Base-by-base conservation (phyloP, 1,140 invertebrate species). In the Heterodera schachtii region DNA sequence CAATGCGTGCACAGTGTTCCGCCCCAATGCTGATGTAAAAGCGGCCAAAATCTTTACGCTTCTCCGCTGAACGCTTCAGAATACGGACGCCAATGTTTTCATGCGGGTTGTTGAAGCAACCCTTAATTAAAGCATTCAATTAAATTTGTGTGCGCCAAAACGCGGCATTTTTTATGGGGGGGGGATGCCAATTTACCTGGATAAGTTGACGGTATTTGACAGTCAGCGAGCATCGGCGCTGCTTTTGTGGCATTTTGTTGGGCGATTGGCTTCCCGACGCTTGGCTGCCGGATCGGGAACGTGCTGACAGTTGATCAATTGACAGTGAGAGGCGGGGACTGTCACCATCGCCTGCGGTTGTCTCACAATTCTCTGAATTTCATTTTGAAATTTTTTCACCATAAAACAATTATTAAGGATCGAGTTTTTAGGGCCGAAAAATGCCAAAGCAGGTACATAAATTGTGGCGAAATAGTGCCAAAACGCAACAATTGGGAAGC, bases 91-190 rank as follows among this genome's bases (percentile, higher is more conserved):
- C 87, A 41, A 88, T 71, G 44, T 82, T 84, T 71, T 88, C 87
- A 76, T 88, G 87, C 2, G 87, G 87, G 76, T 90, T 90, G 73
- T 82, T 57, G 83, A 88, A 88, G 73, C 89, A 90, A 69, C 87
- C 82, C 88, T 90, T 73, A 66, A 81, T 7, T 81, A 80, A 49
- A 52, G 0, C 6, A 52, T 31, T 31, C 31, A 31, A 31, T 31
- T 31, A 31, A 31, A 31, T 31, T 31, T 31, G 31, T 31, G 31
- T 31, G 31, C 1, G 31, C 31, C 31, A 31, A 31, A 31, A 31
- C 0, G 1, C 31, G 31, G 31, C 31, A 31, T 31, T 31, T 31
- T 31, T 31, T 31, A n/a, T 31, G 31, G 31, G 31, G 31, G 31
- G 31, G 31, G 31, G 31, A 1, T 31, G 1, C 1, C 1, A 31